Base-by-base conservation (phyloP, 2,113 vertebrate genomes). In the Limanda limanda region DNA sequence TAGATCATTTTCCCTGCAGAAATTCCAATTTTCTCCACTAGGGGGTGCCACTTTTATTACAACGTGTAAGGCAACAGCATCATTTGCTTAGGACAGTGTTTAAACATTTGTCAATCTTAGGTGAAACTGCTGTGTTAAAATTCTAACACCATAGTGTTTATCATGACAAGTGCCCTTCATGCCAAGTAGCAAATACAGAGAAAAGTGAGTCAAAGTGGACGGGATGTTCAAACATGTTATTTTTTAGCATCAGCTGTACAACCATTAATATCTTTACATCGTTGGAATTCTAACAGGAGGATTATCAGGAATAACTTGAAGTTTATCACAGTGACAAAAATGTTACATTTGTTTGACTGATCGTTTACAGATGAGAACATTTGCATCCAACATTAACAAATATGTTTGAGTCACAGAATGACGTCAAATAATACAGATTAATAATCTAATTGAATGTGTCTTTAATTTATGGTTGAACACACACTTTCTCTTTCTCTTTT, bases 21-120 rank as follows among this genome's bases (percentile, higher is more conserved):
- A 61, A 71, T 74, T 2, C 25, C 56, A 1, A 1, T 40, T 40
- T 25, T 25, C 18, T 54, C 82, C 89, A 90, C 74, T 64, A 89
- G 88, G 74, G 42, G 79, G 59, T 25, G 40, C 57, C 45, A 62
- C 45, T 10, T 3, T 48, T 78, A 74, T 47, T 47, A 81, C 21
- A 76, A 47, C 23, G 31, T 57, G 59, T 6, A 13, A 40, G 45
- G 15, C 35, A 0, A 5, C 27, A 51, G 40, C 12, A 3, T 70
- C 10, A 51, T 5, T 23, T 6, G 21, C 54, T 56, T 21, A 14
- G 51, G 52, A 71, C 81, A 74, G 73, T 73, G 63, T 72, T 54
- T 60, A 62, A 1, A 58, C 60, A 25, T 31, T 31, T 7, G 1
- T 31, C 6, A 31, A 7, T 31, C 31, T 31, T 31, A 31, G 1